Percentiles rank a stretch among this genome's conserved stretches.
Conservation (phyloP, 1,140 invertebrate species). For the Hyposmocoma kahamanoa region DNA sequence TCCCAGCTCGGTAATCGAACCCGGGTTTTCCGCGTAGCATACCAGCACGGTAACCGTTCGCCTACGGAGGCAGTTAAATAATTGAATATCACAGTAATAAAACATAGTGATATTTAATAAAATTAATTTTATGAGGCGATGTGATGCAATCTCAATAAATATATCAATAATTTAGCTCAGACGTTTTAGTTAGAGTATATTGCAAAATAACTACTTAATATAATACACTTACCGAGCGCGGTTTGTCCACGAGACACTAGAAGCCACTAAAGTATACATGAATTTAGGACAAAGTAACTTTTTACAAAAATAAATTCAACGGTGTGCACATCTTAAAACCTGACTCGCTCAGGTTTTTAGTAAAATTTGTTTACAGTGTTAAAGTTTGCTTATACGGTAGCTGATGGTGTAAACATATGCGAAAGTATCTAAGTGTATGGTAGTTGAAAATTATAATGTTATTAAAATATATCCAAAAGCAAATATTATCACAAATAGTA, state of each 20-base stretch:
- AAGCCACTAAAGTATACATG: neutral
- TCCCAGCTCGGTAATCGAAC: too few relatives aligned
- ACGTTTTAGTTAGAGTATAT: neutral
- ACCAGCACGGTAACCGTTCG: too few relatives aligned
- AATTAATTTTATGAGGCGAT: neutral
- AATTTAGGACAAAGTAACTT: neutral
- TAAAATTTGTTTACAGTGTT: neutral
- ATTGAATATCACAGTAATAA: too few relatives aligned
- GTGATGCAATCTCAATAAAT: neutral
- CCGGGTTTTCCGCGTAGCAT: too few relatives aligned
- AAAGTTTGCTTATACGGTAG: neutral
- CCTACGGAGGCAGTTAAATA: too few relatives aligned
- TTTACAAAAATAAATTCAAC: neutral
- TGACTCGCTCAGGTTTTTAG: neutral
- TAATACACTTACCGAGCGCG: too few relatives aligned
- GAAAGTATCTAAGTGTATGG: neutral
- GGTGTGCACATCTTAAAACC: neutral
- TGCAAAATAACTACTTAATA: too few relatives aligned
- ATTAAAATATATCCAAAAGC: too few relatives aligned
- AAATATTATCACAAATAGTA: too few relatives aligned
- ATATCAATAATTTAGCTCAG: neutral
- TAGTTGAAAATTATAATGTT: too few relatives aligned
- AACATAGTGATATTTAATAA: too few relatives aligned
- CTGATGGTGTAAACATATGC: neutral
- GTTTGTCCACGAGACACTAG: too few relatives aligned